A percentile compares a stretch with the other conserved stretches of the same genome.
Evolutionary conservation across 2,797 vertebrate genomes (phyloP).

Genomic region (Poeciliopsis paucimaculata): DNA sequence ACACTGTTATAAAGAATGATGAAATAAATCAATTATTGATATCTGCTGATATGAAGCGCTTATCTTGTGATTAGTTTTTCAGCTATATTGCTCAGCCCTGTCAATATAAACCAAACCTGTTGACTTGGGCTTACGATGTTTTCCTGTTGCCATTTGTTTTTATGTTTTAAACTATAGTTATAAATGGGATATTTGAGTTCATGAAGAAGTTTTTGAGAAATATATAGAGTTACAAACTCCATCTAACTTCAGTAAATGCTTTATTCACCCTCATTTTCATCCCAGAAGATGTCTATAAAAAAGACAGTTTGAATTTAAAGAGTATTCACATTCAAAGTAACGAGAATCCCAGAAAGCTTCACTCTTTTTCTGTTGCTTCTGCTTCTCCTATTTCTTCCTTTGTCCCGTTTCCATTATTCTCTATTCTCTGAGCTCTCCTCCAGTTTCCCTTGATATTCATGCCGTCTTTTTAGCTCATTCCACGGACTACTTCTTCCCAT

Average conservation of each 20-base stretch:
- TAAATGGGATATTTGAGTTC: background rate
- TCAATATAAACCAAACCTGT: background rate
- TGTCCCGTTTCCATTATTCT: slow-evolving; percentile 47
- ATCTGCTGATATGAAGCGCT: no score
- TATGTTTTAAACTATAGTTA: background rate
- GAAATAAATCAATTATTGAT: background rate
- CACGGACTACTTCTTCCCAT: slow-evolving; percentile 16
- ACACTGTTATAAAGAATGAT: background rate
- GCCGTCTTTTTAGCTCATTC: slow-evolving; percentile 32
- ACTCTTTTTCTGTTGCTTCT: slow-evolving; percentile 18
- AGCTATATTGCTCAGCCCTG: no score
- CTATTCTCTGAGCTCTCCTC: slow-evolving; percentile 39
- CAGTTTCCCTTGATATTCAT: slow-evolving; percentile 54
- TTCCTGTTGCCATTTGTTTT: background rate
- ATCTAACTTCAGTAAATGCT: background rate
- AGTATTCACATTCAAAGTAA: slow-evolving; percentile 42
- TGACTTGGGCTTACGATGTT: background rate
- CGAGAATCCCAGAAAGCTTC: slow-evolving; percentile 22
- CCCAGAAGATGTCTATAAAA: slow-evolving; percentile 19
- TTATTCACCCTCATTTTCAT: background rate
- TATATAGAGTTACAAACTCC: background rate
- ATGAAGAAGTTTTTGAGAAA: background rate
- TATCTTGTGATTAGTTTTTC: no score
- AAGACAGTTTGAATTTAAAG: slow-evolving; percentile 37
- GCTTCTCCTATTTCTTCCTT: slow-evolving; percentile 53